phyloP scores from a whole-genome alignment of 2,888 invertebrate genomes.

The Microplitis deprimator region DNA sequence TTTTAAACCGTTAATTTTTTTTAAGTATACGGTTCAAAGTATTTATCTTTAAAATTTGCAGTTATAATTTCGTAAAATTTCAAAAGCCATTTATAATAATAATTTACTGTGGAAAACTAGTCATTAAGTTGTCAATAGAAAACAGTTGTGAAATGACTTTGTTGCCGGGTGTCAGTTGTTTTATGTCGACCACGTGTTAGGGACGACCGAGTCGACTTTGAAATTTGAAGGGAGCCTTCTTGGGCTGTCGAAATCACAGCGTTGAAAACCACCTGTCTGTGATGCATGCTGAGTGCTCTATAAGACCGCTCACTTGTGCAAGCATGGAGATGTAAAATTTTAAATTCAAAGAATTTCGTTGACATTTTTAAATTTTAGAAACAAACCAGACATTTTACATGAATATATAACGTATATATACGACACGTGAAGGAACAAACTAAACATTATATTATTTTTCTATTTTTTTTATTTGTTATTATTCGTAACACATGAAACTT shows the following conservation, averaged over 20 bases:
- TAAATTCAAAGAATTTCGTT: background rate
- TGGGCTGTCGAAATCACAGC: conserved; percentile 51
- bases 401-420: background rate
- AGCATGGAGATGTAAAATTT: background rate
- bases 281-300: background rate
- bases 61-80: background rate
- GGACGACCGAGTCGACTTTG: conserved; percentile 41
- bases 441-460: background rate
- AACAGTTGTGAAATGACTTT: background rate
- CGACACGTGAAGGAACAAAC: background rate
- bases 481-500: background rate
- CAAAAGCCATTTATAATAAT: background rate
- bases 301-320: background rate
- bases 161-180: conserved; percentile 30
- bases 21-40: background rate
- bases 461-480: background rate
- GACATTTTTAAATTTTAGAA: background rate
- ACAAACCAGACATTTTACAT: conserved; percentile 1
- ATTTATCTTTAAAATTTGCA: background rate
- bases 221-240: background rate
- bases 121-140: background rate
- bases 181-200: conserved; percentile 39
- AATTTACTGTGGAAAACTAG: background rate
- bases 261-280: conserved; percentile 61
- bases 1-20: background rate